Base-by-base conservation (phyloP, 92 coral and sea anemone species). In the Epizoanthus stellaris region DNA sequence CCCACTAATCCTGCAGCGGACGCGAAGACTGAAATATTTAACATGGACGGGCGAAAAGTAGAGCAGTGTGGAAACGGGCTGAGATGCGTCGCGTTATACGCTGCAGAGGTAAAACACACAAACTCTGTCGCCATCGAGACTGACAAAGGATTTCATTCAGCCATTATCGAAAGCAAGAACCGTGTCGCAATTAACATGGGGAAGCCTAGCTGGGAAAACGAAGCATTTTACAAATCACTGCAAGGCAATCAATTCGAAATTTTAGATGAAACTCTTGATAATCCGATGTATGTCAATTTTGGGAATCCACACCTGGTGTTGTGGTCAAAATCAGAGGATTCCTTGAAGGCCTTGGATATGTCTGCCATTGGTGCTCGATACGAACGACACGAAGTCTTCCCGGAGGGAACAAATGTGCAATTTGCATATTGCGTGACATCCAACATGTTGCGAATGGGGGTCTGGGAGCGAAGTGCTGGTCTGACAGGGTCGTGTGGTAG, bases 111-210 rank as follows among this genome's bases (percentile, higher is more conserved):
- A 6, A 67, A 67, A 67, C 71, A 67, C 36, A 10, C 71, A 21
- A 67, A 67, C 2, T 23, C 2, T 34, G 45, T 67, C 71, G 42
- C 25, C 42, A 9, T 67, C 5, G 71, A 67, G 45, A 67, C 71
- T 34, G 71, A 67, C 71, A 67, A 67, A 67, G 42, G 71, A 67
- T 38, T 67, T 30, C 71, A 67, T 67, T 67, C 71, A 67, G 71
- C 71, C 36, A 34, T 67, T 12, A 40, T 67, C 25, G 70, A 65
- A 25, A 25, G 70, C 70, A 65, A 25, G 3, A 14, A 65, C 70
- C 70, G 70, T 65, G 70, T 65, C 70, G 70, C 70, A 23, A 38
- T 65, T 3, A 30, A 65, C 42, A 65, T 65, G 70, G 43, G 70
- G 7, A 65, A 65, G 16, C 70, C 70, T 12, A 10, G 70, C 40